Percentiles rank a stretch among this genome's conserved stretches.
Conservation (phyloP, 2,888 invertebrate genomes). For the Hymenopus coronatus region DNA sequence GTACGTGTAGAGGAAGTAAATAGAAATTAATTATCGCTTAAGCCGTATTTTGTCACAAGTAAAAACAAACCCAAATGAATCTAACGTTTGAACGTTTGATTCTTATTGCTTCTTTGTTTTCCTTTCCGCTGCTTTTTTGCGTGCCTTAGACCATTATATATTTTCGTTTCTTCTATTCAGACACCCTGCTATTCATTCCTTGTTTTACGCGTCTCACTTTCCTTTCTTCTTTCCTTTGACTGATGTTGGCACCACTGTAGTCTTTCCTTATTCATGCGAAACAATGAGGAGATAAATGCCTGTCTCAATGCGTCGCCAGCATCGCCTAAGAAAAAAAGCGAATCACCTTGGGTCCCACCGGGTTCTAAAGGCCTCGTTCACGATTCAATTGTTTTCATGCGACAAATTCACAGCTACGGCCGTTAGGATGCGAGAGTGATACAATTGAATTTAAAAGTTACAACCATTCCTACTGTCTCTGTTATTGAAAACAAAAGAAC, state of each 20-base stretch:
- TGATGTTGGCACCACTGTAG: background rate
- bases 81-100: background rate
- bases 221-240: background rate
- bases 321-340: background rate
- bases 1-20: too few species aligned
- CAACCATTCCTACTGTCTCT: too few species aligned
- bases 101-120: background rate
- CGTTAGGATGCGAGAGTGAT: too few species aligned
- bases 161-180: background rate
- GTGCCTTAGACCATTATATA: background rate
- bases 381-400: too few species aligned
- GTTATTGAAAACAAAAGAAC: too few species aligned
- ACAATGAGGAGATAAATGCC: background rate
- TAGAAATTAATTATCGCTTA: too few species aligned
- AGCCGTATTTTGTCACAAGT: too few species aligned
- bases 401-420: too few species aligned
- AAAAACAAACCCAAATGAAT: background rate
- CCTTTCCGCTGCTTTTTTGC: background rate
- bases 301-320: background rate
- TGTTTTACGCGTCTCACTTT: background rate
- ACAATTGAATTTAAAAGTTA: too few species aligned
- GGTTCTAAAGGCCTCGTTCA: too few species aligned
- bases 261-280: background rate
- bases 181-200: background rate
- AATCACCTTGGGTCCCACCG: background rate